Evolutionary conservation across 2,797 vertebrate species (phyloP), one percentile per base, ranked within the genome.

Genomic region (Myotis myotis): DNA sequence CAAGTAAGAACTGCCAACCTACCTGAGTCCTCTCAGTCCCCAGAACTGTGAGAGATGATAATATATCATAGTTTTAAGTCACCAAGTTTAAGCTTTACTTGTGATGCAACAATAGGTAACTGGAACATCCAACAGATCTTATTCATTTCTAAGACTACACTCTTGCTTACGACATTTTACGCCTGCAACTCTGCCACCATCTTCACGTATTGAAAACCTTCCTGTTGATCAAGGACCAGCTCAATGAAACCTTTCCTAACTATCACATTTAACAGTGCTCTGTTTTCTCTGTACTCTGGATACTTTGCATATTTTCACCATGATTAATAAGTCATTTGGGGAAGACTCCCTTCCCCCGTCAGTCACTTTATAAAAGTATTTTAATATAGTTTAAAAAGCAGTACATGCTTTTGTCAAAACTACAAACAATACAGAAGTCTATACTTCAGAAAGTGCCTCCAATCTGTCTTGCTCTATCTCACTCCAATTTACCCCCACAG

Each of bases 341-440:
- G 36, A 74, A 17, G 19, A 83, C 6, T 2, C 2, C 6, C 20
- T 25, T 62, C 6, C 38, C 20, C 38, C 53, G 2, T 38, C 15
- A 70, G 51, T 47, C 25, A 89, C 81, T 89, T 93, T 57, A 85
- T 85, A 36, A 57, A 89, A 87, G 51, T 72, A 60, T 71, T 71
- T 74, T 74, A 51, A 74, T 53, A 25, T 13, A 25, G 44, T 57
- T 78, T 20, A 25, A 81, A 51, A 93, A 94, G 38, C 2, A 94
- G 47, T 30, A 49, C 5, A 38, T 84, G 60, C 11, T 94, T 89
- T 91, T 93, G 64, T 85, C 78, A 81, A 78, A 93, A 92, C 41
- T 53, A 53, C 25, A 86, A 83, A 68, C 3, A 49, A 44, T 41
- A 62, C 33, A 78, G 19, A 86, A 64, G 20, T 86, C 55, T 55